Percentiles rank a stretch among this genome's conserved stretches.
phyloP scores from a whole-genome alignment of 2,113 vertebrate genomes.

The Pithys albifrons region DNA sequence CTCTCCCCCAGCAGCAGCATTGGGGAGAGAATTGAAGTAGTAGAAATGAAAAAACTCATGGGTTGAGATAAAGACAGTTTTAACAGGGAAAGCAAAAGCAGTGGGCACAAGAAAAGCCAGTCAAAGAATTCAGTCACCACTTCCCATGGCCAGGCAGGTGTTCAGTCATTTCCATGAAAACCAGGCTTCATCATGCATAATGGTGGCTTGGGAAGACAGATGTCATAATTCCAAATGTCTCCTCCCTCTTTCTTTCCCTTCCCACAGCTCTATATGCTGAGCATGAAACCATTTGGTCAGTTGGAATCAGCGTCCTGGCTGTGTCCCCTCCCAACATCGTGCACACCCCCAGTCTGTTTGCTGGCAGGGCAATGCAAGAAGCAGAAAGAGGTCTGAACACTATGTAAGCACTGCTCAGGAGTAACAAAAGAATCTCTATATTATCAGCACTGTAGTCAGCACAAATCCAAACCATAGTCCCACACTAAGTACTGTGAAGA shows the following conservation, averaged over 20 bases:
- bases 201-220: neutral
- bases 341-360: fast-evolving
- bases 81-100: neutral
- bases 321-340: neutral
- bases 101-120: neutral
- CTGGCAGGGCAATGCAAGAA: neutral
- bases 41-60: neutral
- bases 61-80: neutral
- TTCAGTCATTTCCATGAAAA: neutral
- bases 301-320: fast-evolving
- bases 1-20: neutral
- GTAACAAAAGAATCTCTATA: neutral
- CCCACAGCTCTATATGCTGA: neutral
- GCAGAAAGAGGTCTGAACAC: neutral
- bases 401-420: neutral
- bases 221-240: neutral
- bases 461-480: neutral
- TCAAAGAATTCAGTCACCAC: neutral
- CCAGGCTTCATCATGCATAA: neutral
- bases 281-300: neutral
- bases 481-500: neutral
- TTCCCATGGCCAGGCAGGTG: neutral
- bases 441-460: neutral
- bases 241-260: neutral
- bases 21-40: neutral